Evolutionary conservation across 2,113 vertebrate species (phyloP), one percentile per base, ranked within the genome.

Genomic region (Chlorodrepanis virens): DNA sequence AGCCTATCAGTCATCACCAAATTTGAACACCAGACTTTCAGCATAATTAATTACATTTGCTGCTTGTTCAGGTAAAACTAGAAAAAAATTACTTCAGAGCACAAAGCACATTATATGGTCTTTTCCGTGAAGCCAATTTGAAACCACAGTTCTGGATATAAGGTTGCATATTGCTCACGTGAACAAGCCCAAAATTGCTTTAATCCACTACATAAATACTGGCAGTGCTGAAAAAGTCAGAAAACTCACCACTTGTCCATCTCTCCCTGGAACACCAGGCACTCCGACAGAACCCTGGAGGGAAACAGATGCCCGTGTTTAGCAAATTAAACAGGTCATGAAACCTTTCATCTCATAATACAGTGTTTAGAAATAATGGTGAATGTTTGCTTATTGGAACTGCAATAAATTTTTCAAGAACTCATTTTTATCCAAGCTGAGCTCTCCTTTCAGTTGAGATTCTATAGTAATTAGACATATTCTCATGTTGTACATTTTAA

Each of bases 171-270:
- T 10, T 82, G 67, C 33, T 93, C 25, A 61, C 5, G 27, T 49
- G 91, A 82, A 80, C 37, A 53, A 88, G 57, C 7, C 35, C 23
- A 29, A 52, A 83, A 57, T 42, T 81, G 33, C 39, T 95, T 91
- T 80, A 96, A 85, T 79, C 70, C 80, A 37, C 25, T 27, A 69
- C 40, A 49, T 89, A 91, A 95, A 91, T 80, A 84, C 72, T 10
- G 52, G 35, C 53, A 83, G 39, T 50, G 64, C 61, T 80, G 89
- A 90, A 68, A 35, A 50, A 95, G 86, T 85, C 54, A 33, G 64
- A 57, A 35, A 97, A 96, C 98, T 98, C 97, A 99, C 99, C 99
- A 99, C 99, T 92, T 98, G 98, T 88, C 99, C 99, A 21, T 99
- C 98, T 78, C 97, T 96, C 91, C 99, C 99, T 81, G 99, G 97